phyloP scores from a whole-genome alignment of 1,140 invertebrate genomes.

The Formica selysi region DNA sequence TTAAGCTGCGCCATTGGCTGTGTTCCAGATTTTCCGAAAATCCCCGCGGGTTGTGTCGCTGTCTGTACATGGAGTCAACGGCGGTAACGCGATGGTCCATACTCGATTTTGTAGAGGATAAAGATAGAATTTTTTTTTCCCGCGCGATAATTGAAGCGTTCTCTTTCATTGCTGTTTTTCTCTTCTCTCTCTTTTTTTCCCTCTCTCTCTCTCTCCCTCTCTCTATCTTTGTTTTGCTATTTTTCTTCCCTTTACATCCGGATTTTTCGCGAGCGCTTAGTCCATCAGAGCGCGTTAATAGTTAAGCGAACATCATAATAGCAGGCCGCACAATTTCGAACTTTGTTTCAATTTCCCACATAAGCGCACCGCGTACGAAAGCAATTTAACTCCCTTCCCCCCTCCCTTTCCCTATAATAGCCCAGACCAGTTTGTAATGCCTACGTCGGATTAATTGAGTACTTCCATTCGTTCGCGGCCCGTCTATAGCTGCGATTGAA shows the following conservation, averaged over 20 bases:
- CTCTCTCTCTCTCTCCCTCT: not conserved
- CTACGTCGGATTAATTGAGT: constrained; percentile 68
- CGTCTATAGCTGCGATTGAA: constrained; percentile 31
- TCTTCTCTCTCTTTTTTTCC: not conserved
- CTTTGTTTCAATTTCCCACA: constrained; percentile 76
- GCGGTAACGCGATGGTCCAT: constrained; percentile 66
- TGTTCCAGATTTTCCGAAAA: constrained; percentile 76
- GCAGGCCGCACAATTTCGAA: constrained; percentile 67
- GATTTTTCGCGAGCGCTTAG: constrained; percentile 65
- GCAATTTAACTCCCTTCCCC: constrained; percentile 67
- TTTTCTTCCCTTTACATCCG: constrained; percentile 45
- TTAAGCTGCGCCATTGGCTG: constrained; percentile 62
- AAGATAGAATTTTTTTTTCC: constrained; percentile 69
- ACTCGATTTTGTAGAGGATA: constrained; percentile 70
- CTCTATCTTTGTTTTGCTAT: constrained; percentile 15
- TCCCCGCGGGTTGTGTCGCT: constrained; percentile 67
- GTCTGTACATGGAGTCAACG: constrained; percentile 59
- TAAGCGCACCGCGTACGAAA: constrained; percentile 54
- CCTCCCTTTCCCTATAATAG: constrained; percentile 40
- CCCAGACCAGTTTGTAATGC: constrained; percentile 45
- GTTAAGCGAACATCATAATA: constrained; percentile 64
- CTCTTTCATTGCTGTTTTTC: constrained; percentile 54
- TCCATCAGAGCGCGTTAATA: constrained; percentile 63
- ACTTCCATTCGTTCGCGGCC: constrained; percentile 9
- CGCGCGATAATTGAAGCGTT: constrained; percentile 73